These are phyloP conservation scores for Spilogale gracilis DNA, from an alignment of 2,113 vertebrate species.

Conservation along the genomic window DNA sequence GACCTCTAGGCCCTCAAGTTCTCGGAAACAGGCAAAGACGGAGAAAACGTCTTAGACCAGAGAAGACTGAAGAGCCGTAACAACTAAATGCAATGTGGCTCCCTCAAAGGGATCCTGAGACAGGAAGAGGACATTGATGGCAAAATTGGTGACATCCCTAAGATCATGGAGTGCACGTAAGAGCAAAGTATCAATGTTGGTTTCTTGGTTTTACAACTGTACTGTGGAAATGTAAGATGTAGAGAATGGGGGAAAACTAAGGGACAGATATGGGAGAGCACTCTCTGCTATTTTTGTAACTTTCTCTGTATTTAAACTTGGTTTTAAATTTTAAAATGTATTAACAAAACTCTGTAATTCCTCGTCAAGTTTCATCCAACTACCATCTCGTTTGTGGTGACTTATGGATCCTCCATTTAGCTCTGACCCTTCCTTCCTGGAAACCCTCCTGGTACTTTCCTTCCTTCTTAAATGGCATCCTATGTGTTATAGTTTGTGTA, in stretches of 20 bases:
- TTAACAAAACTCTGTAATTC: slow-evolving; percentile 15
- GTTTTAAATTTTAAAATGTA: neutral
- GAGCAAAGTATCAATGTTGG: neutral
- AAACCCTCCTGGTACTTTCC: neutral
- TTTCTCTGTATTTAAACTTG: neutral
- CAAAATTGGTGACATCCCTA: neutral
- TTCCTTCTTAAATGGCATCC: neutral
- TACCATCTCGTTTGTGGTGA: neutral
- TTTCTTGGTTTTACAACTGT: slow-evolving; percentile 43
- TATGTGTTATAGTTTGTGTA: neutral
- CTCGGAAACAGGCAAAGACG: neutral
- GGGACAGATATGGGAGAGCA: neutral
- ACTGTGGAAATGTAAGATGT: neutral
- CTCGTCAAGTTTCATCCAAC: neutral
- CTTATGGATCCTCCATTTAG: neutral
- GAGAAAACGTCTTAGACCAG: neutral
- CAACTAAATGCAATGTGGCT: neutral
- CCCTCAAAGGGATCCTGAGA: neutral
- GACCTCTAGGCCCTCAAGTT: neutral
- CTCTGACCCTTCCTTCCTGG: neutral
- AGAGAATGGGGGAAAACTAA: neutral
- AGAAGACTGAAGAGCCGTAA: neutral
- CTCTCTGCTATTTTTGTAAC: neutral
- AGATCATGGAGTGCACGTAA: neutral
- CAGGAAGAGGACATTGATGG: neutral